phyloP scores from a whole-genome alignment of 2,113 vertebrate genomes.

The Dipodomys spectabilis region DNA sequence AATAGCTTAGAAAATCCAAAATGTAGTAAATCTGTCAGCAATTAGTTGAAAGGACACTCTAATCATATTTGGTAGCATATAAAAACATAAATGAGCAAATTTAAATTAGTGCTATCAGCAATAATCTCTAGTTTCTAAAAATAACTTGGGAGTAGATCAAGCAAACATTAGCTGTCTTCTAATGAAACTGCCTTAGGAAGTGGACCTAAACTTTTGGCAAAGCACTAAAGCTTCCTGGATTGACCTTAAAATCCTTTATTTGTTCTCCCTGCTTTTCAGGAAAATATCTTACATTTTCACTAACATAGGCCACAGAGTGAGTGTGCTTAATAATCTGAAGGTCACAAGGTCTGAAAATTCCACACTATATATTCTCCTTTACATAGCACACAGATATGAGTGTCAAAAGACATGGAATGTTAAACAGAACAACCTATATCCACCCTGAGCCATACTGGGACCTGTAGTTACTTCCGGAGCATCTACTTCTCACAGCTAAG shows the following conservation, averaged over 20 bases:
- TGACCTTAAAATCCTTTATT: conserved; percentile 76
- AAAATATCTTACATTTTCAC: conserved; percentile 68
- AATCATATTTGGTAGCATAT: conserved; percentile 75
- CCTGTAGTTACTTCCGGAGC: conserved; percentile 10
- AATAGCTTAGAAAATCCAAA: conserved; percentile 69
- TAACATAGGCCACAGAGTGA: neutral
- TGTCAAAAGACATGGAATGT: neutral
- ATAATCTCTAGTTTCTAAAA: conserved; percentile 77
- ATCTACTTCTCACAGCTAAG: neutral
- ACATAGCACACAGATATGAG: neutral
- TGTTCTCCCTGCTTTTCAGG: conserved; percentile 74
- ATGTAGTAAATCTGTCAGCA: conserved; percentile 77
- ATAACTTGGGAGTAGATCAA: conserved; percentile 74
- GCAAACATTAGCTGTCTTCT: conserved; percentile 71
- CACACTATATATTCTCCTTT: neutral
- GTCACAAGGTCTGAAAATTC: conserved; percentile 44
- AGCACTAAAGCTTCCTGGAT: conserved; percentile 66
- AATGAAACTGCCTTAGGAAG: conserved; percentile 71
- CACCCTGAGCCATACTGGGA: neutral
- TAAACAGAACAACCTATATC: neutral
- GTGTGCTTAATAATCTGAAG: conserved; percentile 29
- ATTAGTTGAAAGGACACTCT: conserved; percentile 64
- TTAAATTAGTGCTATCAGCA: conserved; percentile 75
- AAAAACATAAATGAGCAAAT: conserved; percentile 78
- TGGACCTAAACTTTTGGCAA: conserved; percentile 78